Evolutionary conservation across 2,113 vertebrate species (phyloP).

Genomic region (Propithecus coquereli): DNA sequence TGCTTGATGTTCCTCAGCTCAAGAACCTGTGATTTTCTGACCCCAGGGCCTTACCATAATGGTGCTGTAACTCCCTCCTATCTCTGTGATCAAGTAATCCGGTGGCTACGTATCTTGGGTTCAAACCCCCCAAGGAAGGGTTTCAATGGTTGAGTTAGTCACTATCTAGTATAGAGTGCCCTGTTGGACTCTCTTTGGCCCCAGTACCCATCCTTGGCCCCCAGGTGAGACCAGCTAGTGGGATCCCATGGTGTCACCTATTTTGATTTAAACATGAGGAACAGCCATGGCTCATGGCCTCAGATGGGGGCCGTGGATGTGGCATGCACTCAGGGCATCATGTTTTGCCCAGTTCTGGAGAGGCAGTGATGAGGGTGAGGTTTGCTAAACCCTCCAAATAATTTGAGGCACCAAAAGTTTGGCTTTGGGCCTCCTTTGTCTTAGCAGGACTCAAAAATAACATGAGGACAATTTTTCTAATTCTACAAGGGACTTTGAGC

Average conservation of each 20-base stretch:
- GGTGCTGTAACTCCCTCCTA: neutral
- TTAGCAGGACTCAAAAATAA: neutral
- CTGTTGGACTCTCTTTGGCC: too few relatives aligned
- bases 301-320: neutral
- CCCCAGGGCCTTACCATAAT: neutral
- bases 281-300: neutral
- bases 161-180: neutral
- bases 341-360: neutral
- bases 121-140: neutral
- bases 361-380: fast-evolving
- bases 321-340: neutral
- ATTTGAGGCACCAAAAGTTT: neutral
- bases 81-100: neutral
- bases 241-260: neutral
- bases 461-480: neutral
- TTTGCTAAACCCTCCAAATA: neutral
- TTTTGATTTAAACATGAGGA: neutral
- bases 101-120: neutral
- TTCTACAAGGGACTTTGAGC: neutral
- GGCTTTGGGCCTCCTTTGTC: neutral
- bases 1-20: neutral
- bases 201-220: neutral
- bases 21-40: neutral
- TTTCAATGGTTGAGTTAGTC: neutral
- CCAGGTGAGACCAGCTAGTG: neutral